Conservation (phyloP, 1,140 invertebrate genomes). For the Ostrea denselamellosa region DNA sequence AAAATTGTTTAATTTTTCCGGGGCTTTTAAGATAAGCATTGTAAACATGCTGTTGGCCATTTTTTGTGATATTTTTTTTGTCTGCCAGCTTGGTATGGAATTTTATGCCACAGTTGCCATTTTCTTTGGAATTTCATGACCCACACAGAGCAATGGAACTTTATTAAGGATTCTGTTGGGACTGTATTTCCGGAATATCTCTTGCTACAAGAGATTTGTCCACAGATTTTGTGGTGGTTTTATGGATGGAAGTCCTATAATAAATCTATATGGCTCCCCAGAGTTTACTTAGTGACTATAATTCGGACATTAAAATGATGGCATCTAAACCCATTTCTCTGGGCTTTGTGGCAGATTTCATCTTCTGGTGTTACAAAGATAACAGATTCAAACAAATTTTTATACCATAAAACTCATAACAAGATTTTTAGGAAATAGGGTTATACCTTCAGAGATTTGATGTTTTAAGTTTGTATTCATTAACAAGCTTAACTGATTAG, state of each 20-base stretch:
- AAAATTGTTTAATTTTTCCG: background rate
- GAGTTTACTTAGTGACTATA: conserved; percentile 30
- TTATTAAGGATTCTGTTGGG: conserved; percentile 33
- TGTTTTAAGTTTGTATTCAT: conserved; percentile 5
- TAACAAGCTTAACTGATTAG: background rate
- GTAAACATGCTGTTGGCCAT: background rate
- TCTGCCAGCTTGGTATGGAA: background rate
- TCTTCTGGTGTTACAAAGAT: conserved; percentile 25
- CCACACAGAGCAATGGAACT: background rate
- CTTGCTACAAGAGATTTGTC: conserved; percentile 21
- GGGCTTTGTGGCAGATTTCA: background rate
- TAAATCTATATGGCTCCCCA: conserved; percentile 27
- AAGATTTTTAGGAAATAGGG: conserved; percentile 9
- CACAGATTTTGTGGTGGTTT: conserved; percentile 5
- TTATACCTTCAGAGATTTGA: background rate
- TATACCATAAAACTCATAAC: conserved; percentile 7
- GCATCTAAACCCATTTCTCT: conserved; percentile 9
- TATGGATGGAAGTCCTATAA: background rate
- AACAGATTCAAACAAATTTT: conserved; percentile 33
- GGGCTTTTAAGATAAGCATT: background rate
- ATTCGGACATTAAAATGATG: conserved; percentile 7
- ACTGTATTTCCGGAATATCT: conserved; percentile 18
- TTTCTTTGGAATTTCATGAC: conserved; percentile 19
- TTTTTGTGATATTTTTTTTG: conserved; percentile 1
- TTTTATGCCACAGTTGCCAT: conserved; percentile 26